Conservation (phyloP, 2,113 vertebrate species). For the Lichenostomus cassidix region DNA sequence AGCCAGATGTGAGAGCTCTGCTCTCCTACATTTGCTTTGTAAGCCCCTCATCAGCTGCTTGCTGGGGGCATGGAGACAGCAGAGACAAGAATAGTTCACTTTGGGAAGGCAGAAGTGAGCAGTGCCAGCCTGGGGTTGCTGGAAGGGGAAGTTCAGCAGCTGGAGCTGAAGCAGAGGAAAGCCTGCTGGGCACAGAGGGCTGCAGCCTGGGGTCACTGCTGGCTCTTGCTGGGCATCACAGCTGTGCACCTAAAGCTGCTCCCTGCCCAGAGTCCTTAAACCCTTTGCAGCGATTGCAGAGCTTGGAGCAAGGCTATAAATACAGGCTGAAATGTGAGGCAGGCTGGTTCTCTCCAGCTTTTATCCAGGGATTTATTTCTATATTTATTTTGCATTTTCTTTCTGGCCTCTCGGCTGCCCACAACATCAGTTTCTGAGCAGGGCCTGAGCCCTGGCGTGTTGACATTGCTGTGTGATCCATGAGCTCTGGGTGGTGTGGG, state of each 20-base stretch:
- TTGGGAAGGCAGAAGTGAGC: neutral
- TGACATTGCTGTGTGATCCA: neutral
- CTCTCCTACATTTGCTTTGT: fast-evolving
- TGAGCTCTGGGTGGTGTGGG: fast-evolving
- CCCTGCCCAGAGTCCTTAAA: neutral
- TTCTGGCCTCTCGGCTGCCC: neutral
- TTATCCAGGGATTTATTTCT: neutral
- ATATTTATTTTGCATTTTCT: neutral
- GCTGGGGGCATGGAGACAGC: neutral
- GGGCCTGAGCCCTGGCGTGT: fast-evolving
- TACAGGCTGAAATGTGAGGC: neutral
- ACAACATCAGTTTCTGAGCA: fast-evolving
- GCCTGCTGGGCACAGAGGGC: fast-evolving
- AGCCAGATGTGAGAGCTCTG: neutral
- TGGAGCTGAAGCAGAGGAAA: neutral
- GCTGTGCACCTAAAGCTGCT: fast-evolving
- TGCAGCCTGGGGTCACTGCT: fast-evolving
- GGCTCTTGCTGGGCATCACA: fast-evolving
- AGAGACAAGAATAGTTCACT: neutral
- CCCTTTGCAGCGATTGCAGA: neutral
- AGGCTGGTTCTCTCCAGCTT: neutral
- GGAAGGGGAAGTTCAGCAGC: neutral
- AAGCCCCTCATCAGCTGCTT: neutral
- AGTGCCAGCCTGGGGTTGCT: neutral
- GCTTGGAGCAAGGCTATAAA: fast-evolving